phyloP scores from a whole-genome alignment of 1,140 invertebrate species.

The Aphelinus certus region DNA sequence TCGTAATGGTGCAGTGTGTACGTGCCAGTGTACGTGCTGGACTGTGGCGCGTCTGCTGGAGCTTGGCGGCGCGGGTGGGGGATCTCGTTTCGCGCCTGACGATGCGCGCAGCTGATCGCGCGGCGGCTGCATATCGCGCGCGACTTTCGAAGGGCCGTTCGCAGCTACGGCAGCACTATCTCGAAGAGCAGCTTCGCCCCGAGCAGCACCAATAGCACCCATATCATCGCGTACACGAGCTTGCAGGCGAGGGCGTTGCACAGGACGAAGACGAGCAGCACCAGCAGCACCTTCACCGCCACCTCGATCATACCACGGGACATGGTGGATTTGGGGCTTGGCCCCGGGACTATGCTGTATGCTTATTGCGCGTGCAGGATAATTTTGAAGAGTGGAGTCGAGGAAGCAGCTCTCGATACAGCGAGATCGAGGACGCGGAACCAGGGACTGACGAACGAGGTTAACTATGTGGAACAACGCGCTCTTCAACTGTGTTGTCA shows the following conservation, averaged over 20 bases:
- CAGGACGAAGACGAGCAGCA: conserved; percentile 40
- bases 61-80: too few species aligned
- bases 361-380: too few species aligned
- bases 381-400: too few species aligned
- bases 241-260: conserved; percentile 43
- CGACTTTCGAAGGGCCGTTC: neutral
- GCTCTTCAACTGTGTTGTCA: too few species aligned
- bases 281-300: conserved; percentile 42
- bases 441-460: too few species aligned
- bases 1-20: too few species aligned
- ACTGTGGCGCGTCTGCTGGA: neutral
- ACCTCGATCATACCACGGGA: conserved; percentile 36
- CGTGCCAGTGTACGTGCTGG: neutral
- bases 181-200: conserved; percentile 37
- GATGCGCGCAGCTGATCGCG: neutral
- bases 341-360: too few species aligned
- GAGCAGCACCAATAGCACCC: conserved; percentile 39
- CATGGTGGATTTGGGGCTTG: neutral
- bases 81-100: too few species aligned
- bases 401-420: too few species aligned
- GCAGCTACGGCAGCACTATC: conserved; percentile 3
- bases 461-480: too few species aligned
- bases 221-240: conserved; percentile 44
- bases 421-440: too few species aligned
- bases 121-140: neutral